Percentiles rank a stretch among this genome's conserved stretches.
Evolutionary conservation across 2,797 vertebrate species (phyloP).

Genomic region (Phrynocephalus vlangalii): DNA sequence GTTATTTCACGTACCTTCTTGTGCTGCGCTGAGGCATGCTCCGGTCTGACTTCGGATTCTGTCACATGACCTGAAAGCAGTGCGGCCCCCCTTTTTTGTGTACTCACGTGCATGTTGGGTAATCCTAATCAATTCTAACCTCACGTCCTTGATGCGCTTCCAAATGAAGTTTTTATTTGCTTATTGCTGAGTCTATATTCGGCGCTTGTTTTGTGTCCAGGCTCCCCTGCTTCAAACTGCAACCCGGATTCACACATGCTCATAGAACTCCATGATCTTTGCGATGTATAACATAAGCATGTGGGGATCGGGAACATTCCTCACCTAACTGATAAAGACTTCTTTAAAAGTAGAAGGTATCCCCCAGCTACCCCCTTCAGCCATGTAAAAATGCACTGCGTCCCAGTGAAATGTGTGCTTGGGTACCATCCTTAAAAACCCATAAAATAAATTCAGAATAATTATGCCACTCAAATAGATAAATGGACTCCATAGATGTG

Average conservation of each 20-base stretch:
- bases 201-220: too few relatives aligned
- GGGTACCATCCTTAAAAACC: background rate
- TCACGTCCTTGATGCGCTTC: too few relatives aligned
- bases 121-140: too few relatives aligned
- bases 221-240: background rate
- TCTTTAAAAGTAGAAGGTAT: background rate
- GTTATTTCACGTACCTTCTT: too few relatives aligned
- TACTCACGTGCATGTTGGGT: too few relatives aligned
- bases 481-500: background rate
- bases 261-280: background rate
- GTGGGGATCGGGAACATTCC: background rate
- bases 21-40: too few relatives aligned
- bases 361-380: too few relatives aligned
- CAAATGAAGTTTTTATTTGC: too few relatives aligned
- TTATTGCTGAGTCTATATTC: too few relatives aligned
- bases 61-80: too few relatives aligned
- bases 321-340: background rate
- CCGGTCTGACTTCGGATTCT: too few relatives aligned
- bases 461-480: background rate
- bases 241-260: background rate
- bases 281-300: background rate
- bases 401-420: background rate
- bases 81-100: too few relatives aligned
- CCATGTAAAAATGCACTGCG: background rate
- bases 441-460: background rate